Conservation (phyloP, 2,888 invertebrate genomes). For the Desoria tigrina region DNA sequence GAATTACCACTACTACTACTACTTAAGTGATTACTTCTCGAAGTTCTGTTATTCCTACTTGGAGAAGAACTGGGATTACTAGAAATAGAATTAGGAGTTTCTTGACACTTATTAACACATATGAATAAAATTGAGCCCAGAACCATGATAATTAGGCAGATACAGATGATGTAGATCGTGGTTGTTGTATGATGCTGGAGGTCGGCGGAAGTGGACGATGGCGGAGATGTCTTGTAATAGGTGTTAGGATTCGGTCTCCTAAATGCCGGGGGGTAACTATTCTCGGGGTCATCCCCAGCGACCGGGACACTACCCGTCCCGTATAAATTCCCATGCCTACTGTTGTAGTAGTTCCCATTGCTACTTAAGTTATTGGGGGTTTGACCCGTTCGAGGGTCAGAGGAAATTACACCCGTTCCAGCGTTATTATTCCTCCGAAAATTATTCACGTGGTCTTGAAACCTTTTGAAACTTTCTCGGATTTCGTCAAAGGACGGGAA, state of each 20-base stretch:
- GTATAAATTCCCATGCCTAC: neutral
- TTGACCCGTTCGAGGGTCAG: neutral
- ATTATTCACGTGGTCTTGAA: neutral
- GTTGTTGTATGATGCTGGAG: conserved; percentile 37
- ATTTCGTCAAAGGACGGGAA: neutral
- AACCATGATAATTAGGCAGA: conserved; percentile 33
- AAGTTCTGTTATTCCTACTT: conserved; percentile 16
- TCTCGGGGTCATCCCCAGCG: conserved; percentile 1
- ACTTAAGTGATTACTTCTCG: conserved; percentile 23
- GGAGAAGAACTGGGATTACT: neutral
- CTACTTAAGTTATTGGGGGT: neutral
- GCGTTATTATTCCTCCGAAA: neutral
- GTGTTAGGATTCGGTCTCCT: neutral
- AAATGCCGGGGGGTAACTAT: neutral
- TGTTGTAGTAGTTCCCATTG: neutral
- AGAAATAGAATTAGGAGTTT: too few relatives aligned
- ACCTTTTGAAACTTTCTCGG: conserved; percentile 5
- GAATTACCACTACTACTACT: conserved; percentile 4
- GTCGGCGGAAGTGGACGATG: conserved; percentile 16
- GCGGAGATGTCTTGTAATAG: neutral
- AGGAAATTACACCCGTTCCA: neutral
- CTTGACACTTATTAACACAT: conserved; percentile 31
- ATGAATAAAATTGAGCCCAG: conserved; percentile 34
- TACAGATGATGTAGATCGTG: conserved; percentile 38
- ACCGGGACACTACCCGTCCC: neutral